Percentiles rank a stretch among this genome's conserved stretches.
phyloP scores from a whole-genome alignment of 37 sponge, comb jelly and placozoan genomes.

The Tethya wilhelma region DNA sequence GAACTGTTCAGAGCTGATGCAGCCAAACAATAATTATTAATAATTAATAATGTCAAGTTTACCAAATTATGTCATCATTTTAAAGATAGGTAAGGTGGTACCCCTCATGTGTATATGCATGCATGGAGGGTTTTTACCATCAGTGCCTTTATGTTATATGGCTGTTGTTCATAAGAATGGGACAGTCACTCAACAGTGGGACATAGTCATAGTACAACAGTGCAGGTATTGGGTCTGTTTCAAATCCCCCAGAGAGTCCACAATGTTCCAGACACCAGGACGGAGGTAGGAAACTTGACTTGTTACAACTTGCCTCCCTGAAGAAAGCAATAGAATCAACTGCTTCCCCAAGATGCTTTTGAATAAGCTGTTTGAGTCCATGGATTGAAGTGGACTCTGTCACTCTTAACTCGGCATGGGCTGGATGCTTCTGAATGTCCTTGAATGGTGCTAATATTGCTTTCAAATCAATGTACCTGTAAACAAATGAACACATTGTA shows the following conservation, averaged over 20 bases:
- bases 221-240: slow-evolving; percentile 1
- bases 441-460: slow-evolving; percentile 57
- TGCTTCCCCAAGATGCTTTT: slow-evolving; percentile 21
- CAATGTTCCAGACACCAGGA: slow-evolving; percentile 53
- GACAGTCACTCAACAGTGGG: slow-evolving; percentile 52
- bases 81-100: too few relatives aligned
- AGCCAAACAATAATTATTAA: too few relatives aligned
- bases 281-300: slow-evolving; percentile 40
- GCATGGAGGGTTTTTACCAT: not conserved
- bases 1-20: too few relatives aligned
- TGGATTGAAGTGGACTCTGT: slow-evolving; percentile 51
- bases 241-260: slow-evolving; percentile 52
- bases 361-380: slow-evolving; percentile 34
- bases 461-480: slow-evolving; percentile 51
- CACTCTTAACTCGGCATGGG: slow-evolving; percentile 31
- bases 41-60: too few relatives aligned
- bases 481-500: too few relatives aligned
- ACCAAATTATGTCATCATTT: too few relatives aligned
- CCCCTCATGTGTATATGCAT: too few relatives aligned
- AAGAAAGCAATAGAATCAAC: slow-evolving; percentile 49
- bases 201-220: slow-evolving; percentile 70
- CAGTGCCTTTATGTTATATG: slow-evolving; percentile 3
- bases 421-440: slow-evolving; percentile 40
- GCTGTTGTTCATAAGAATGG: slow-evolving; percentile 63
- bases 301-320: slow-evolving; percentile 38